These are phyloP conservation scores for Villa cingulata DNA, from an alignment of 2,888 invertebrate species.

Conservation along the genomic window DNA sequence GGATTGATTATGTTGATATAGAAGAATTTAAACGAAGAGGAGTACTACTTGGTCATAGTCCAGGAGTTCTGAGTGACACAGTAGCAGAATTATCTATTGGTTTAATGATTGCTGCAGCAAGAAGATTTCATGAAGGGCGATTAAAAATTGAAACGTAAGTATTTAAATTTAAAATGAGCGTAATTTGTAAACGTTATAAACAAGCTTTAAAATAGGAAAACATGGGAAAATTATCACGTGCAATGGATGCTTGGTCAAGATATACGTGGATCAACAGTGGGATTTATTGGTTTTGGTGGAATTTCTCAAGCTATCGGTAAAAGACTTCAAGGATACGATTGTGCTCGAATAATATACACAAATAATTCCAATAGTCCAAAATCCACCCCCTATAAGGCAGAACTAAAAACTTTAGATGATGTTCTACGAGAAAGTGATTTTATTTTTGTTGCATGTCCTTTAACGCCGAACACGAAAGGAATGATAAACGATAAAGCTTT, in stretches of 20 bases:
- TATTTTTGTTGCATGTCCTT: constrained; percentile 46
- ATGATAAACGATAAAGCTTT: constrained; percentile 55
- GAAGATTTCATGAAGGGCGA: constrained; percentile 65
- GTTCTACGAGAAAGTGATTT: constrained; percentile 51
- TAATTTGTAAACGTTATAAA: background rate
- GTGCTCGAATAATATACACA: constrained; percentile 51
- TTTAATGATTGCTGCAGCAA: constrained; percentile 57
- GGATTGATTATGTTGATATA: constrained; percentile 70
- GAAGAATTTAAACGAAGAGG: constrained; percentile 53
- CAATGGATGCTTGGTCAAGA: constrained; percentile 71
- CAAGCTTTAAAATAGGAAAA: background rate
- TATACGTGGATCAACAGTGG: constrained; percentile 62
- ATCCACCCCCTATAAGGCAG: constrained; percentile 41
- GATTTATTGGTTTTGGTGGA: constrained; percentile 69
- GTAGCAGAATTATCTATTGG: constrained; percentile 75
- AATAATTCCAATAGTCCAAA: constrained; percentile 49
- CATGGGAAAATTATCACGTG: constrained; percentile 52
- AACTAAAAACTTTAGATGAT: constrained; percentile 45
- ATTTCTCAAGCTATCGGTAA: constrained; percentile 63
- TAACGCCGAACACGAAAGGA: constrained; percentile 47
- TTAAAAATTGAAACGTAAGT: constrained; percentile 41
- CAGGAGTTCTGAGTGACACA: constrained; percentile 56
- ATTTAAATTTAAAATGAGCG: constrained; percentile 32
- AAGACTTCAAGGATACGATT: constrained; percentile 54
- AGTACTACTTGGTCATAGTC: constrained; percentile 69